Base-by-base conservation (phyloP, 2,888 invertebrate species). In the Lycaena phlaeas region DNA sequence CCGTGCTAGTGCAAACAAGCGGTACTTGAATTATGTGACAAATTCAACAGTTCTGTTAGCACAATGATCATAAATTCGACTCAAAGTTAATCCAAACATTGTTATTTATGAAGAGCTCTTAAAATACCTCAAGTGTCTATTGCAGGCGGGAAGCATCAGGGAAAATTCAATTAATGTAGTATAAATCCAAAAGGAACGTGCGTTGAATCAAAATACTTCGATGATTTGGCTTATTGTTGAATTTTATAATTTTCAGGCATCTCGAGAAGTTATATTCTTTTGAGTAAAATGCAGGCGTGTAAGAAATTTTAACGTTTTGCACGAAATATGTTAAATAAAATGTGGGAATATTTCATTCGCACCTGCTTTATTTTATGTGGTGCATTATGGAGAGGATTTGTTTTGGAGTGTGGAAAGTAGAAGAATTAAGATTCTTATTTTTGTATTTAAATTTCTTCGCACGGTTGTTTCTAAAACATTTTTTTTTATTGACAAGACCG, bases 81-180 rank as follows among this genome's bases (percentile, higher is more conserved):
- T 34, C 37, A 43, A 46, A 39, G 40, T 39, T 46, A 41, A 37
- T 22, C 38, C 46, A 46, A 46, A 46, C 46, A 46, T 39, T 39
- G 43, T 46, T 43, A 46, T 46, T 46, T 46, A 46, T 42, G 46
- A 41, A 41, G 39, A 39, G 43, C 43, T 44, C 41, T 46, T 43
- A 46, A 46, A 43, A 46, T 38, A 46, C 43, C 46, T 22, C 22
- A 9, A 22, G 22, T 43, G 46, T 46, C 46, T 30, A 43, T 41
- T 43, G 41, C 46, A 46, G 46, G 40, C 28, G 25, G 38, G 41
- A 27, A 37, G 41, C 41, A 43, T 40, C 39, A 36, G 36, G 41
- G 41, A 41, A 39, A 43, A 43, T 46, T 43, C 41, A 43, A 36
- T 41, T 41, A 45, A 42, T 38, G 42, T 42, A 38, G 28, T 34